Base-by-base conservation (phyloP, 1,140 invertebrate species). In the Gonioctena quinquepunctata region DNA sequence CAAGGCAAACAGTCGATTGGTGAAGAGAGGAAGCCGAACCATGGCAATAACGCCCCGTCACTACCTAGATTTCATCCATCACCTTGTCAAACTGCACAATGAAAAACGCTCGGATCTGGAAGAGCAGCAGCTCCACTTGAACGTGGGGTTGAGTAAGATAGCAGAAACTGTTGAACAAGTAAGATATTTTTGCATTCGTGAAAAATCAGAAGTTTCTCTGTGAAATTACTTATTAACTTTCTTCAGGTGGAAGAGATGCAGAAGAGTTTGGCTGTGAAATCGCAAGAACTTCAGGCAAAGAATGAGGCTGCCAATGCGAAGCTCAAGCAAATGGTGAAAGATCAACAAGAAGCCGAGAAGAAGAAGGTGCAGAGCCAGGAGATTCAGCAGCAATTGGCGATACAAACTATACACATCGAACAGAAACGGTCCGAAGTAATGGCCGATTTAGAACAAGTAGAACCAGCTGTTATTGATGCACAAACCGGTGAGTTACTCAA, bases 31-130 rank as follows among this genome's bases (percentile, higher is more conserved):
- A 19, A 94, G 95, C 59, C 89, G 96, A 73, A 96, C 95, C 2
- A 99, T 98, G 92, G 94, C 97, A 2, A 97, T 99, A 21, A 99
- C 98, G 3, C 98, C 98, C 1, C 88, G 96, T 66, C 98, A 99
- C 86, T 99, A 98, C 84, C 85, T 99, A n/a, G 98, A 99, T 85
- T 99, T 99, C 83, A 99, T 99, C 78, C 94, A 99, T 85, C 98
- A 99, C 84, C 99, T 99, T 87, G 97, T 98, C 3, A 98, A 98
- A 82, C 84, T 99, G 50, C 98, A 98, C 84, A 94, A 96, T 77
- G 98, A 99, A 83, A 99, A 99, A 84, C 90, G 97, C 25, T 95
- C 96, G 4, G 97, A 99, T 82, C 86, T 99, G 28, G 98, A 99
- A 84, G 98, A 99, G 80, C 97, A 99, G 81, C 97, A 99, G 80